Evolutionary conservation across 2,113 vertebrate genomes (phyloP), one percentile per base, ranked within the genome.

Genomic region (Oryzias javanicus): DNA sequence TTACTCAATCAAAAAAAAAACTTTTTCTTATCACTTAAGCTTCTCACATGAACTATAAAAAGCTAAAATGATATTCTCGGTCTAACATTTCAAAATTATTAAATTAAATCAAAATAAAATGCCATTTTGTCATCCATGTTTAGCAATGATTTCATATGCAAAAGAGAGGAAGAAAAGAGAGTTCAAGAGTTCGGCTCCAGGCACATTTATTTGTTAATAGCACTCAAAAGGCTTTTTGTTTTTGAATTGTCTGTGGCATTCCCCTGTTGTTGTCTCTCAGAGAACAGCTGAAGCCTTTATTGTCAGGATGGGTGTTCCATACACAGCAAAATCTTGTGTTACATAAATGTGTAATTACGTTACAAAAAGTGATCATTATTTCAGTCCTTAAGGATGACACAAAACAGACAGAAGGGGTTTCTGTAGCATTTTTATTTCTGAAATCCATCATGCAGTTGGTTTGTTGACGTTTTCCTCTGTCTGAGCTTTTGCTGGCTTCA

Each of bases 391-490:
- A 20, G 53, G 55, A 20, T 41, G 13, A 46, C 10, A 72, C 10
- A 62, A 49, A 58, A 61, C 22, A 60, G 41, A 1, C 63, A 59
- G 35, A 1, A 3, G n/a, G 10, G 27, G 17, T 50, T 63, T 59
- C 49, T 64, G 13, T 27, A 78, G 27, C 73, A 0, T 6, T 87
- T 81, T 35, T 35, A 35, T 35, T 35, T 81, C 79, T 87, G 77
- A 67, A n/a, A 64, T 59, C 77, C 19, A 55, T 51, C 22, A 49
- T n/a, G 64, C 49, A 60, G n/a, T 65, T 55, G n/a, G 49, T 14
- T 41, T 17, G 49, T 22, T 57, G 70, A 55, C 35, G 3, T 44
- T 17, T 44, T 17, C 14, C 16, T 44, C 3, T 47, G 20, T 59
- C 51, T 67, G 62, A 70, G 52, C 70, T 61, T 27, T 54, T 42